These are phyloP conservation scores for Mormyrus hasselquistii DNA, from an alignment of 2,797 vertebrate genomes.

Conservation along the genomic window DNA sequence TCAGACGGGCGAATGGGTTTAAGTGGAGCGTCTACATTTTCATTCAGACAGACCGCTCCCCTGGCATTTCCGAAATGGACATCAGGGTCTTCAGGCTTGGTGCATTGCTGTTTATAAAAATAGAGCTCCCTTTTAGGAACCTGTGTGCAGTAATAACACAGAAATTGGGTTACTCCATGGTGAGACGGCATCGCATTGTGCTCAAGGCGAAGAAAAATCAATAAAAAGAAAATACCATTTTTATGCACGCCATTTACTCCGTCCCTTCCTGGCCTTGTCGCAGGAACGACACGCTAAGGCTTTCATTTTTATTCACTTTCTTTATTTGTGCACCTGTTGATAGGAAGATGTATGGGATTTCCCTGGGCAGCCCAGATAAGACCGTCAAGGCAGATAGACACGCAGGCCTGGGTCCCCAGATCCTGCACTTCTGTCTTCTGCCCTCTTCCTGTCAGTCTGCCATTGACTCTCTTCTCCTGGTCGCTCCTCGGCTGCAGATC, in stretches of 20 bases:
- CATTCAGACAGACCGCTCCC: not conserved
- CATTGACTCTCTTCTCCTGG: not conserved
- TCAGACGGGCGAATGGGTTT: slow-evolving; percentile 18
- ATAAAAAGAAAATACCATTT: not conserved
- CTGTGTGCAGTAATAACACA: not conserved
- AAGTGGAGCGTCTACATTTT: slow-evolving; percentile 18
- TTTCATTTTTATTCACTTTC: slow-evolving; percentile 1
- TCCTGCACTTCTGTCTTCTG: not conserved
- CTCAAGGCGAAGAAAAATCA: not conserved
- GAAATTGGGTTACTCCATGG: slow-evolving; percentile 12
- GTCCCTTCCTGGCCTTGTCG: not conserved
- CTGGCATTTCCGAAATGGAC: not conserved
- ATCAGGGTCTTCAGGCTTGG: not conserved
- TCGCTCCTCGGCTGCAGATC: slow-evolving; percentile 61
- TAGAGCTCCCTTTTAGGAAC: slow-evolving; percentile 12
- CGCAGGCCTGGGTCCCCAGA: not conserved
- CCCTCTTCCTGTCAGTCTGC: not conserved
- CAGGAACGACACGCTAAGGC: not conserved
- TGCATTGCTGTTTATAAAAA: slow-evolving; percentile 1
- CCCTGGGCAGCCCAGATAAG: not conserved
- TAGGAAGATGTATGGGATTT: not conserved
- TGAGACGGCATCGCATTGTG: not conserved
- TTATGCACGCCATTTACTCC: not conserved
- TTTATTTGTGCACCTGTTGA: not conserved
- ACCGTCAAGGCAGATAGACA: not conserved